Base-by-base conservation (phyloP, 2,888 invertebrate species). In the Caenorhabditis sp. region DNA sequence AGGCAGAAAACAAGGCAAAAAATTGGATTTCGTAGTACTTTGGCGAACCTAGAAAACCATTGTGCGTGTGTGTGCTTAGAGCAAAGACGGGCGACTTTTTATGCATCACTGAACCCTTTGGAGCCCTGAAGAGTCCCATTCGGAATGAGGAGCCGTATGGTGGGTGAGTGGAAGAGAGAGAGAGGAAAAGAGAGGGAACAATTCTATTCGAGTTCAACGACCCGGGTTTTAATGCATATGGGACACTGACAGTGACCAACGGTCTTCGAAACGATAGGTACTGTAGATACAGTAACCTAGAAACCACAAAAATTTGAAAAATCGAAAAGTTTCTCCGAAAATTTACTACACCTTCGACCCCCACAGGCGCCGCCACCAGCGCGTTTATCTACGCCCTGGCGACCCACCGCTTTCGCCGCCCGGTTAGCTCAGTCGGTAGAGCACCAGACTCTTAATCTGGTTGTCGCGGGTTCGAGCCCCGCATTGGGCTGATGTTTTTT, bases 371-470 rank as follows among this genome's bases (percentile, higher is more conserved):
- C 3, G 24, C 24, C 51, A 24, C 51, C 51, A 18, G 24, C 51
- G 24, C 13, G 15, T 13, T 24, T 24, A 1, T 51, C 22, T n/a
- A 32, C 56, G 32, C 35, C 56, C 56, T 56, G 56, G 8, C 56
- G 32, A 6, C 18, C 18, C 1, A 1, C 5, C 9, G 20, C 6
- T 28, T 9, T 53, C 62, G 67, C 58, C 70, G 88, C 85, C 86
- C 88, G 88, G 88, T 88, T 89, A 89, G 89, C 89, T 89, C 88
- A 89, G 89, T 88, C 88, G 88, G 89, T 88, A 89, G 89, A 89
- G 89, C 89, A 89, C 89, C 89, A 89, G 88, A 89, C 89, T 89
- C 89, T 89, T 89, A 89, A 89, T 88, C 89, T 89, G 89, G 89
- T 84, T 88, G 88, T 88, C 89, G 88, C 88, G 89, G 89, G 88